Base-by-base conservation (phyloP, 1,140 invertebrate genomes). In the Leptinotarsa undecemlineata region DNA sequence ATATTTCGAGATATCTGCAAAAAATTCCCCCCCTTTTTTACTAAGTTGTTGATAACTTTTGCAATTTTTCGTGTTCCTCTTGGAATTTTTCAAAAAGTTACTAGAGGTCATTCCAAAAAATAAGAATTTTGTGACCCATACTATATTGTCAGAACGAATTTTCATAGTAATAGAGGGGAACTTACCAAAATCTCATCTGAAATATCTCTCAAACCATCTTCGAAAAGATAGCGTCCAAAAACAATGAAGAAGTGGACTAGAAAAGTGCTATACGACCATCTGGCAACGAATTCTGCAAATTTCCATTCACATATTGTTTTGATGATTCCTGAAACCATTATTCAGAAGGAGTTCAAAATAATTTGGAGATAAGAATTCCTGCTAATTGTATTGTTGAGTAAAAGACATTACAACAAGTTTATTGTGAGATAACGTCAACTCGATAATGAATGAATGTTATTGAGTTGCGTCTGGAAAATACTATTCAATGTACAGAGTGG, bases 241-340 rank as follows among this genome's bases (percentile, higher is more conserved):
- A 61, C 60, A n/a, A 61, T 61, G 17, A 20, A 20, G 20, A 61
- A 61, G 20, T 61, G 60, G 17, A 61, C 6, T 11, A 61, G 5
- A 13, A n/a, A 61, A 20, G 60, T 61, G 60, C 60, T n/a, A 17
- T 61, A 61, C 17, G 60, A n/a, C 60, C 60, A 61, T n/a, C 11
- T 61, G 20, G 60, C 17, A n/a, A 61, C 2, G 60, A 61, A 61
- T 13, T n/a, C 60, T n/a, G 20, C 17, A 61, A 61, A 61, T 61
- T 20, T 61, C 17, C 17, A 61, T 20, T 61, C 60, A 61, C 60
- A 61, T n/a, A 61, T 61, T 61, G 17, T 61, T 20, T 61, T 61
- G 15, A 61, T 14, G 20, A 61, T 61, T 0, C 60, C 60, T 61
- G 60, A 61, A 61, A 61, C 15, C 11, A 61, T n/a, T n/a, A 61